A percentile compares a stretch with the other conserved stretches of the same genome.
phyloP scores from a whole-genome alignment of 2,888 invertebrate species.

The Merodon equestris region DNA sequence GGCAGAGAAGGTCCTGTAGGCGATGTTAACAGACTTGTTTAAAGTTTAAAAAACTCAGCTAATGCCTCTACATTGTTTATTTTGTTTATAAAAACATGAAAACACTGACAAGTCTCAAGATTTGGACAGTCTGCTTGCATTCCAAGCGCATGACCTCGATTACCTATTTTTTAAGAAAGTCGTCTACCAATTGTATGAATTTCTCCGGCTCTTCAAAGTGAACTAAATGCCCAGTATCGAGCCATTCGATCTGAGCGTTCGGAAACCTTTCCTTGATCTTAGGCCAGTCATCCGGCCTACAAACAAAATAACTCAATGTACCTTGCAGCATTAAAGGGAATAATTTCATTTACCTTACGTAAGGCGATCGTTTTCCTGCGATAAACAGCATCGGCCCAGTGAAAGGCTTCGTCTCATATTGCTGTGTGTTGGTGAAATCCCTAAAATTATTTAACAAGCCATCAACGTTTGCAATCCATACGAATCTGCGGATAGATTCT shows the following conservation, averaged over 20 bases:
- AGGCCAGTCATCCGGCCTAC: conserved; percentile 80
- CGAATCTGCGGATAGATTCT: conserved; percentile 76
- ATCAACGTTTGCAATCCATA: conserved; percentile 87
- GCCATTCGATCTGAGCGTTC: conserved; percentile 78
- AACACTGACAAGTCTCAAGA: no score
- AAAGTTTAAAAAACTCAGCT: no score
- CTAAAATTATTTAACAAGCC: conserved; percentile 84
- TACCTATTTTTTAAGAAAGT: no score
- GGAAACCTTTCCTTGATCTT: conserved; percentile 84
- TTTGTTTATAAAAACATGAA: no score
- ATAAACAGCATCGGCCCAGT: conserved; percentile 89
- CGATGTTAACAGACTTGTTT: no score
- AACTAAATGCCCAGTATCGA: conserved; percentile 94
- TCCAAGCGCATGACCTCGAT: no score
- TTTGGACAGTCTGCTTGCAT: no score
- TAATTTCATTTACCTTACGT: conserved; percentile 82
- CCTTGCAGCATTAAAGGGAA: no score
- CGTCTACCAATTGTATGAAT: conserved; percentile 76
- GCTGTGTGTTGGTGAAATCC: conserved; percentile 67
- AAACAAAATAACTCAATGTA: no score
- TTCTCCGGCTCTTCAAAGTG: conserved; percentile 91
- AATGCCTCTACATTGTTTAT: no score
- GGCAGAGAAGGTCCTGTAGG: no score
- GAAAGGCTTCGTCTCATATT: conserved; percentile 73
- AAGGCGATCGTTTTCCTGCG: conserved; percentile 90